phyloP scores from a whole-genome alignment of 1,140 invertebrate genomes.

The Drosophila auraria region DNA sequence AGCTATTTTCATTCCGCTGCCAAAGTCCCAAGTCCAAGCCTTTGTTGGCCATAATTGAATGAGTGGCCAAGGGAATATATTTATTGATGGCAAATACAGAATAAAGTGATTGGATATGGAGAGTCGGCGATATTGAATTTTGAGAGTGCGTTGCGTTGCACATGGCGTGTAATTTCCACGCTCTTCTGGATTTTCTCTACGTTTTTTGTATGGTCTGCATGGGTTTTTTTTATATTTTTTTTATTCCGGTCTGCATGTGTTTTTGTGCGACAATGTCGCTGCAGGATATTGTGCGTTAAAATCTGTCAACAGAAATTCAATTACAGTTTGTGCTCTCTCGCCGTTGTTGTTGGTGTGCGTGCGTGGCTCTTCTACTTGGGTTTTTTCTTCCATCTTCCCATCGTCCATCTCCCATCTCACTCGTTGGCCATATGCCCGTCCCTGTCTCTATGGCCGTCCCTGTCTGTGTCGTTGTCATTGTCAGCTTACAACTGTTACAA shows the following conservation, averaged over 20 bases:
- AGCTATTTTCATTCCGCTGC: constrained; percentile 13
- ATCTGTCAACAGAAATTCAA: constrained; percentile 83
- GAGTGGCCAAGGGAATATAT: constrained; percentile 14
- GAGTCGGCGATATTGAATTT: constrained; percentile 12
- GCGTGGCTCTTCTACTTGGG: constrained; percentile 12
- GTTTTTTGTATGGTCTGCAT: constrained; percentile 4
- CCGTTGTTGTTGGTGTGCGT: constrained; percentile 26
- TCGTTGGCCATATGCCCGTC: constrained; percentile 13
- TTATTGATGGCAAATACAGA: constrained; percentile 12
- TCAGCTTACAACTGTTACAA: constrained; percentile 58
- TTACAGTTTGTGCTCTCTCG: constrained; percentile 59
- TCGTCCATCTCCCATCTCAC: not conserved
- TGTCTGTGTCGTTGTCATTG: constrained; percentile 31
- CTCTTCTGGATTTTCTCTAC: constrained; percentile 5
- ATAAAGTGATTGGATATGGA: not conserved
- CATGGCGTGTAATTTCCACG: constrained; percentile 16
- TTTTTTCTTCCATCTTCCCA: not conserved
- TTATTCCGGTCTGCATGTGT: constrained; percentile 11
- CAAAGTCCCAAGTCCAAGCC: not conserved
- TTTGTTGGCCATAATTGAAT: constrained; percentile 37
- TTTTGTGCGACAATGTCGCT: constrained; percentile 64
- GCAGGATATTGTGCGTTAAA: constrained; percentile 81
- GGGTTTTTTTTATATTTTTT: constrained; percentile 7
- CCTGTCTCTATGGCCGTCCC: not conserved
- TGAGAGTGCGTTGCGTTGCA: constrained; percentile 4